phyloP scores from a whole-genome alignment of 2,888 invertebrate species.

The Andrena bicolor region DNA sequence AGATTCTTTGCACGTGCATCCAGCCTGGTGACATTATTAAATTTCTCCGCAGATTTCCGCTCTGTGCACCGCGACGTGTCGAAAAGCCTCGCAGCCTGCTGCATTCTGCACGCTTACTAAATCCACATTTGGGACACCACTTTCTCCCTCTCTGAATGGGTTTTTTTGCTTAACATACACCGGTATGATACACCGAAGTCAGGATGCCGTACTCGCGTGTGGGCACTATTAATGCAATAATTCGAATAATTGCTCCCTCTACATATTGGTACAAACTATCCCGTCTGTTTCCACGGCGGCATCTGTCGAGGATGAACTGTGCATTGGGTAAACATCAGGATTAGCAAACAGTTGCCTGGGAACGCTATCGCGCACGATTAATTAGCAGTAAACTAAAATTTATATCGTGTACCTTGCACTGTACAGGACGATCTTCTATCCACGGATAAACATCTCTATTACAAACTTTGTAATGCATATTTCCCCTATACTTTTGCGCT shows the following conservation, averaged over 20 bases:
- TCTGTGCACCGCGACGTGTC: constrained; percentile 9
- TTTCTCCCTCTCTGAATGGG: not conserved
- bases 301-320: not conserved
- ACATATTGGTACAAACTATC: not conserved
- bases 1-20: constrained; percentile 31
- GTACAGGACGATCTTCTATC: not conserved
- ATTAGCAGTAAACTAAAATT: not conserved
- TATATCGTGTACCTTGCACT: not conserved
- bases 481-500: too few species aligned
- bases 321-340: not conserved
- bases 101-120: constrained; percentile 1
- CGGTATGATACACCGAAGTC: too few species aligned
- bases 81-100: not conserved
- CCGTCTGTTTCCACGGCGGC: not conserved
- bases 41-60: constrained; percentile 25
- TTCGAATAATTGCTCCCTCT: not conserved
- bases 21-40: constrained; percentile 33
- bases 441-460: too few species aligned
- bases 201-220: too few species aligned
- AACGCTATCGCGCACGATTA: not conserved
- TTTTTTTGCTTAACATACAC: not conserved
- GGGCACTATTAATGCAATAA: not conserved
- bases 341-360: not conserved
- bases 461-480: too few species aligned
- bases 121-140: not conserved